phyloP scores from a whole-genome alignment of 2,113 vertebrate species.

The Sclerurus mexicanus region DNA sequence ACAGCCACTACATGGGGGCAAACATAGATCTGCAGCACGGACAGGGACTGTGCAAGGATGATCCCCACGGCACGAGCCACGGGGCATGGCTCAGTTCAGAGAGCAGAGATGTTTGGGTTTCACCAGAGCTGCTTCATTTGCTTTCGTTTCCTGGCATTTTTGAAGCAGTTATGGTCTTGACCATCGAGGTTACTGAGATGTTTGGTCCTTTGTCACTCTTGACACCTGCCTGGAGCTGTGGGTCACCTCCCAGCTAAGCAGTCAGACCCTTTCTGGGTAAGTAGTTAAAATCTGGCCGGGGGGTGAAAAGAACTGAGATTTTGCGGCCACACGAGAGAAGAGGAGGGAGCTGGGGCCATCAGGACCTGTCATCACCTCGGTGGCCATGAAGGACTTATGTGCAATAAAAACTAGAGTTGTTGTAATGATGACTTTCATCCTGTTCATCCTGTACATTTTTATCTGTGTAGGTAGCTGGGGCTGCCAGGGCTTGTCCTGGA shows the following conservation, averaged over 20 bases:
- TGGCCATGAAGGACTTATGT: background rate
- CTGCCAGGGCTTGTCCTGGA: background rate
- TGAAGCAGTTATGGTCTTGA: background rate
- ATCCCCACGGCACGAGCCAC: rapidly evolving
- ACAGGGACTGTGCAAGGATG: background rate
- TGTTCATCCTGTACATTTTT: background rate
- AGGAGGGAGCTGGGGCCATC: background rate
- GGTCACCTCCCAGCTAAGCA: background rate
- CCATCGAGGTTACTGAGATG: background rate
- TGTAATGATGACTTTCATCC: background rate
- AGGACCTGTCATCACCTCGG: background rate
- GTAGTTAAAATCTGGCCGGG: background rate
- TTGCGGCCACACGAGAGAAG: background rate
- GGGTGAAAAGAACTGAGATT: background rate
- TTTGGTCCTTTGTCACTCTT: background rate
- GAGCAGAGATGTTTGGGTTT: background rate
- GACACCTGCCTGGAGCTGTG: background rate
- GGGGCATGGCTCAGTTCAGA: background rate
- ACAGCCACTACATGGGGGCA: rapidly evolving
- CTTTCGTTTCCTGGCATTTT: background rate
- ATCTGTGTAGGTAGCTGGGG: background rate
- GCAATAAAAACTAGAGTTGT: background rate
- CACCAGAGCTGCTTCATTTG: background rate
- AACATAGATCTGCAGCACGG: rapidly evolving
- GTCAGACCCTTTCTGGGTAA: rapidly evolving